Base-by-base conservation (phyloP, 2,797 vertebrate genomes). In the Phoeniculus purpureus region DNA sequence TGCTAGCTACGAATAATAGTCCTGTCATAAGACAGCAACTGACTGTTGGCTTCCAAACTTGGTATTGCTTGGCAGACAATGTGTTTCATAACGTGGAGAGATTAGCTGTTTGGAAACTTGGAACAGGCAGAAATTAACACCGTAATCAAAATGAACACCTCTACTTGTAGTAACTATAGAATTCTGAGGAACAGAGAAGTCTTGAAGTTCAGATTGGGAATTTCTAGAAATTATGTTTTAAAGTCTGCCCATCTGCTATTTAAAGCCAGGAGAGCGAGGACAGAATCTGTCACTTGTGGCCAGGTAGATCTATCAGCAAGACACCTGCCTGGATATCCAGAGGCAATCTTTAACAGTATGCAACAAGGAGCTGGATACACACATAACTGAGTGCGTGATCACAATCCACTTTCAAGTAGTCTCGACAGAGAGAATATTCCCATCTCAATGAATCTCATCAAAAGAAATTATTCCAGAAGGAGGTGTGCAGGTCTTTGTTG, bases 1-100 rank as follows among this genome's bases (percentile, higher is more conserved):
- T 55, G 22, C 47, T 89, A 75, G 86, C 72, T 68, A 55, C 89
- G 59, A 94, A 94, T 43, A 96, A 94, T 89, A 85, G 86, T 43
- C 79, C 50, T 1, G 20, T 89, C 70, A 37, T 48, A 86, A 72
- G 68, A 74, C 62, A 48, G 43, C 45, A 77, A 62, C 47, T 31
- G 61, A 68, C 26, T 54, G 11, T 21, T 61, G 52, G 45, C 61
- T 78, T 90, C 68, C 59, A 77, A 37, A 40, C 60, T 80, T 43
- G 52, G 8, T 2, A 66, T 8, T 29, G 82, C 21, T 85, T 81
- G 66, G n/a, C 5, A 92, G 75, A 52, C 82, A 68, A 59, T 75
- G 80, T 3, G 2, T 73, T 90, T 56, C 32, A 2, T 34, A 85
- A 77, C 29, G 50, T 9, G 18, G 16, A n/a, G 23, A 87, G 25